Conservation (phyloP, 2,888 invertebrate species). For the Trichacis sp. region DNA sequence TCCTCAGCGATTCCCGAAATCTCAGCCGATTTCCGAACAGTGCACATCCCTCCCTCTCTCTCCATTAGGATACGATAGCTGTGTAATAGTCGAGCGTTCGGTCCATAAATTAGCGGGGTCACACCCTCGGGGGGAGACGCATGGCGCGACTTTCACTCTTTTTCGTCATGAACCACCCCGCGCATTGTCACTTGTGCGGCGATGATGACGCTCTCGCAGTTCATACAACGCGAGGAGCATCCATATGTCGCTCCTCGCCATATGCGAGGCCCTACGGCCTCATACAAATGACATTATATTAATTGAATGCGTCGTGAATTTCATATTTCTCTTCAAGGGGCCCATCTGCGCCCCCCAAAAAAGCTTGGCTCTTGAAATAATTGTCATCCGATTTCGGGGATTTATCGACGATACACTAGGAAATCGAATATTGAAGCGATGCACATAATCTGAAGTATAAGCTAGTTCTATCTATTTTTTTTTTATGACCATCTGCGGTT, state of each 20-base stretch:
- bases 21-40: too few relatives aligned
- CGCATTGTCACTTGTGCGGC: conserved; percentile 32
- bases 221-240: conserved; percentile 41
- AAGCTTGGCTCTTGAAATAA: not conserved
- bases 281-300: conserved; percentile 52
- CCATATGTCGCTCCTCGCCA: conserved; percentile 52
- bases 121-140: conserved; percentile 42
- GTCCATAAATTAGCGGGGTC: conserved; percentile 52
- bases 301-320: conserved; percentile 51
- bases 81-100: not conserved
- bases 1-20: too few relatives aligned
- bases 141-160: conserved; percentile 50
- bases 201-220: conserved; percentile 34
- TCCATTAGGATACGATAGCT: not conserved
- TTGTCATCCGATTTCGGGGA: not conserved
- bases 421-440: too few relatives aligned
- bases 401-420: too few relatives aligned
- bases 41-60: too few relatives aligned
- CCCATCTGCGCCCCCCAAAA: conserved; percentile 37
- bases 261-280: conserved; percentile 48
- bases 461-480: too few relatives aligned
- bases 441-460: too few relatives aligned
- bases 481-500: too few relatives aligned
- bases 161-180: conserved; percentile 40
- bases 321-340: conserved; percentile 24